phyloP scores from a whole-genome alignment of 2,888 invertebrate genomes.

The Phrixothrix hirtus region DNA sequence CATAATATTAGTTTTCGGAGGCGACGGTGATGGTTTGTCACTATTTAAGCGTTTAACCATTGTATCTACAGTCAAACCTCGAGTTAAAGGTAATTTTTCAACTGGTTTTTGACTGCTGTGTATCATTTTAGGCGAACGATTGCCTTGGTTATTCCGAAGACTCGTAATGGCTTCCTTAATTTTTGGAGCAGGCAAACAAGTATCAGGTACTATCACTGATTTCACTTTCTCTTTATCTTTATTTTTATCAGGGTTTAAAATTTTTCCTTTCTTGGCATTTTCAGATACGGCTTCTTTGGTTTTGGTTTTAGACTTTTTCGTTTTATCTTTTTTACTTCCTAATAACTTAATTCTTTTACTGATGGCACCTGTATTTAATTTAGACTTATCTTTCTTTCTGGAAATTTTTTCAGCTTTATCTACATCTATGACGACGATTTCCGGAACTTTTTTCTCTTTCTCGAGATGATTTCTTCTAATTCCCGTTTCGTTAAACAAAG shows the following conservation, averaged over 20 bases:
- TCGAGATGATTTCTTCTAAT: conserved; percentile 35
- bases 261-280: conserved; percentile 41
- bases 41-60: conserved; percentile 76
- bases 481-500: conserved; percentile 49
- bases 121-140: conserved; percentile 61
- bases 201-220: conserved; percentile 15
- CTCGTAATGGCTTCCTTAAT: conserved; percentile 61
- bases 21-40: conserved; percentile 70
- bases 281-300: conserved; percentile 33
- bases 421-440: conserved; percentile 53
- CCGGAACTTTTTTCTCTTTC: conserved; percentile 36
- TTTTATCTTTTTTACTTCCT: conserved; percentile 39
- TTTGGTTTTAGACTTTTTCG: conserved; percentile 19
- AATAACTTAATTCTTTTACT: conserved; percentile 35
- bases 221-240: conserved; percentile 12
- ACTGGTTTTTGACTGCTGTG: conserved; percentile 74
- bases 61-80: conserved; percentile 74
- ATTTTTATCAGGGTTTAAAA: conserved; percentile 11
- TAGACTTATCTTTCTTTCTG: conserved; percentile 39
- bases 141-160: conserved; percentile 52
- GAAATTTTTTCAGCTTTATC: conserved; percentile 53
- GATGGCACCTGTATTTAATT: conserved; percentile 27
- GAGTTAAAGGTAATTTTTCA: conserved; percentile 69
- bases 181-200: conserved; percentile 39
- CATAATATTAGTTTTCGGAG: conserved; percentile 60